These are phyloP conservation scores for Andinoacara biseriatus DNA, from an alignment of 2,113 vertebrate species.

Conservation along the genomic window DNA sequence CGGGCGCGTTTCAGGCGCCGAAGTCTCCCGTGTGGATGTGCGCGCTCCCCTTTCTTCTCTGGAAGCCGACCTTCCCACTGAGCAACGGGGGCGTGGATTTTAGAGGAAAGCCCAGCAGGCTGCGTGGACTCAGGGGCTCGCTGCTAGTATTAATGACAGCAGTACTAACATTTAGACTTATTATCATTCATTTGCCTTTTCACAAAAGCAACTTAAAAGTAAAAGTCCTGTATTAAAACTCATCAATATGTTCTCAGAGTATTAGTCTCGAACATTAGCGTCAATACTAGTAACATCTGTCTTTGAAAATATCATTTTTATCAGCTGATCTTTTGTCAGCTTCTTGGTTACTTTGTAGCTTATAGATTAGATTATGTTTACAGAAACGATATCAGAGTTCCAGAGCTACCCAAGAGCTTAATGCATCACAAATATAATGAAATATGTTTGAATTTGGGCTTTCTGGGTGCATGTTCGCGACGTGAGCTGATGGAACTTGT, in stretches of 20 bases:
- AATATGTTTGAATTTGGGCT: background rate
- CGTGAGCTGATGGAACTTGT: background rate
- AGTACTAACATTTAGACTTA: background rate
- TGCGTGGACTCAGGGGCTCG: background rate
- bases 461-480: background rate
- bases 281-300: too few relatives aligned
- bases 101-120: background rate
- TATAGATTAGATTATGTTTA: background rate
- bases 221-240: background rate
- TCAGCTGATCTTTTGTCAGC: background rate
- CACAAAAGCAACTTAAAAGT: background rate
- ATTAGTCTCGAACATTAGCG: background rate
- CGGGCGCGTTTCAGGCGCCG: background rate
- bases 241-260: background rate
- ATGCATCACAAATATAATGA: background rate
- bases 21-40: constrained; percentile 32
- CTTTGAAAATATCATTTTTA: too few relatives aligned
- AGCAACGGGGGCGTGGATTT: constrained; percentile 57
- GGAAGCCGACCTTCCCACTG: constrained; percentile 33
- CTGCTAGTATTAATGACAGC: background rate
- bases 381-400: background rate
- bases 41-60: background rate
- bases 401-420: background rate
- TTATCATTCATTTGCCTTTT: background rate
- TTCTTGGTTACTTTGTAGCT: background rate